Percentiles rank a stretch among this genome's conserved stretches.
These are phyloP conservation scores for Nezara viridula DNA, from an alignment of 2,888 invertebrate genomes.

Conservation along the genomic window DNA sequence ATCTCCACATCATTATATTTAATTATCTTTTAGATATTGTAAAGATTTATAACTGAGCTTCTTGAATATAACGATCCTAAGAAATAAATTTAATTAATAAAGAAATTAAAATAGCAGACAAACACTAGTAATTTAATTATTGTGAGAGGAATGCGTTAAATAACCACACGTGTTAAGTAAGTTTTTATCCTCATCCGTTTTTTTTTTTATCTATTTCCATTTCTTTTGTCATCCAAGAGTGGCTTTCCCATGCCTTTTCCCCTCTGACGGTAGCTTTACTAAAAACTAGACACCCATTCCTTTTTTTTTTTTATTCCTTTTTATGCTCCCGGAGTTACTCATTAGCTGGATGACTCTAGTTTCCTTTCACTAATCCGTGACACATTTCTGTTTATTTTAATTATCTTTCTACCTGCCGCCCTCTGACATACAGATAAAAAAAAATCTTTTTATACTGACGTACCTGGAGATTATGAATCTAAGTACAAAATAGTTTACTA, in stretches of 20 bases:
- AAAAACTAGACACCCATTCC: slow-evolving; percentile 33
- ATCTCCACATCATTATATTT: too few species aligned
- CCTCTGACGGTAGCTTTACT: slow-evolving; percentile 27
- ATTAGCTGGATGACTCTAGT: slow-evolving; percentile 36
- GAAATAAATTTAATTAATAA: background rate
- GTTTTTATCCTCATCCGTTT: background rate
- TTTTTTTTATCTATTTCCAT: slow-evolving; percentile 3
- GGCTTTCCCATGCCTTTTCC: slow-evolving; percentile 42
- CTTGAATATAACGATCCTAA: too few species aligned
- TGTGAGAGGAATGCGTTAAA: background rate
- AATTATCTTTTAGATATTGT: too few species aligned
- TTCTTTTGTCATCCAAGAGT: slow-evolving; percentile 39
- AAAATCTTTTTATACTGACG: background rate
- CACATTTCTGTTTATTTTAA: slow-evolving; percentile 42
- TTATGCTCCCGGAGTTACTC: background rate
- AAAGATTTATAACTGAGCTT: too few species aligned
- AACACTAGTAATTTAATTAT: background rate
- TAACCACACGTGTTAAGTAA: slow-evolving; percentile 12
- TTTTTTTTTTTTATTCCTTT: background rate
- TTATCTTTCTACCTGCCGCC: slow-evolving; percentile 17
- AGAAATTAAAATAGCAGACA: background rate
- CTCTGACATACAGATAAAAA: background rate
- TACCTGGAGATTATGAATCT: background rate
- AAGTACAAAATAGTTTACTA: background rate
- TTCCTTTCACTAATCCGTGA: slow-evolving; percentile 46